A percentile compares a stretch with the other conserved stretches of the same genome.
phyloP scores from a whole-genome alignment of 2,113 vertebrate species.

The Psettodes erumei region DNA sequence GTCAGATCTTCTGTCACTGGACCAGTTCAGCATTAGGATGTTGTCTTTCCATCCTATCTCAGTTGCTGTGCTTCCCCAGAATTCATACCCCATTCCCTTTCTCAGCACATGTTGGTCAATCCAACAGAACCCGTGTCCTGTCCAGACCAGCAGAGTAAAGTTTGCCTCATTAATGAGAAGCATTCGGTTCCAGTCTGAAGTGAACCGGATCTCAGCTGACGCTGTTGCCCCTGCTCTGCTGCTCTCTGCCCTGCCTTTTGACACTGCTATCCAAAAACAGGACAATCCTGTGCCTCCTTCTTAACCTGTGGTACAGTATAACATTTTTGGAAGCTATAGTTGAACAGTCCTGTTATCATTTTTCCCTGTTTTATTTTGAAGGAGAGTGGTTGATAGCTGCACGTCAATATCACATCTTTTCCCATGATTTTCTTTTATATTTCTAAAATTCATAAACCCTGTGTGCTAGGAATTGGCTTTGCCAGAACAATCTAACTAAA shows the following conservation, averaged over 20 bases:
- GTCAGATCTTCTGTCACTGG: neutral
- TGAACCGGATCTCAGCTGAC: conserved; percentile 12
- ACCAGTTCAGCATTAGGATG: neutral
- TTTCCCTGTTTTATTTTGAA: neutral
- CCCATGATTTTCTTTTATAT: neutral
- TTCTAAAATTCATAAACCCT: neutral
- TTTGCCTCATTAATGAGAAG: too few species aligned
- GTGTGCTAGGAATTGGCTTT: neutral
- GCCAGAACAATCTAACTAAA: neutral
- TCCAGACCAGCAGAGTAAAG: conserved; percentile 16
- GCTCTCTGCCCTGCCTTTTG: conserved; percentile 11
- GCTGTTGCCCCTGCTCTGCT: neutral
- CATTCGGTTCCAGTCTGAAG: neutral
- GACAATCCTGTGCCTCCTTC: neutral
- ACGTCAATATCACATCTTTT: neutral
- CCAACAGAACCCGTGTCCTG: too few species aligned
- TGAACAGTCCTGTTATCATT: neutral
- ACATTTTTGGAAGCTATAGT: neutral
- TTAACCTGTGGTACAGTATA: neutral
- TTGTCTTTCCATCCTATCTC: neutral
- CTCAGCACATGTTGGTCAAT: neutral
- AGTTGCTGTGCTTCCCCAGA: neutral
- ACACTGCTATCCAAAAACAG: neutral
- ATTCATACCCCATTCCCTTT: neutral
- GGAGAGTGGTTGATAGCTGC: neutral